phyloP scores from a whole-genome alignment of 1,140 invertebrate species.

The Laupala kohalensis region DNA sequence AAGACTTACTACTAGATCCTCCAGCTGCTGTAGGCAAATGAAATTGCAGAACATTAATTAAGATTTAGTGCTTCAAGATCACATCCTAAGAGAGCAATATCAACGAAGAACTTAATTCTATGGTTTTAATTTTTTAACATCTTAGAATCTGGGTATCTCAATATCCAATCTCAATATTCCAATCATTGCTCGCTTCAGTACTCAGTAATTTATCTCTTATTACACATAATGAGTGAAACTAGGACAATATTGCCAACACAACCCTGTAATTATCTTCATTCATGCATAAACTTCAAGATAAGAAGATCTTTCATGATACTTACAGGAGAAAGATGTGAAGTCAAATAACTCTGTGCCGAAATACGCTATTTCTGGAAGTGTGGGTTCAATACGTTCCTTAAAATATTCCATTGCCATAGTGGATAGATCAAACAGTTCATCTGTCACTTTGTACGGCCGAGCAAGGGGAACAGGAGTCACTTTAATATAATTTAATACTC shows the following conservation, averaged over 20 bases:
- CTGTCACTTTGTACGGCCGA: slow-evolving; percentile 74
- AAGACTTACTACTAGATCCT: slow-evolving; percentile 45
- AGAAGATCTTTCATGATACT: slow-evolving; percentile 26
- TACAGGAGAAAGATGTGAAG: slow-evolving; percentile 45
- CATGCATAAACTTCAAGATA: not conserved
- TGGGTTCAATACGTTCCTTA: slow-evolving; percentile 77
- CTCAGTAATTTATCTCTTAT: too few relatives aligned
- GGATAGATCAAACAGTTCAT: slow-evolving; percentile 81
- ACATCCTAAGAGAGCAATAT: not conserved
- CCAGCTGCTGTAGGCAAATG: slow-evolving; percentile 21
- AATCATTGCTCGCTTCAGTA: too few relatives aligned
- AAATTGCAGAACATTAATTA: not conserved
- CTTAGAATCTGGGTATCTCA: too few relatives aligned
- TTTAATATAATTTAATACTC: slow-evolving; percentile 69
- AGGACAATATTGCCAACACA: too few relatives aligned
- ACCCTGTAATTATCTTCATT: too few relatives aligned
- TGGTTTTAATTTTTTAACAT: not conserved
- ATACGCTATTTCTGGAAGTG: slow-evolving; percentile 72
- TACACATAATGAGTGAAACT: too few relatives aligned
- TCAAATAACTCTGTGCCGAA: slow-evolving; percentile 71
- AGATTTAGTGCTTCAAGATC: not conserved
- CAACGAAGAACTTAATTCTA: not conserved
- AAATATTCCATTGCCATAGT: slow-evolving; percentile 91
- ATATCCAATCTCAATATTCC: too few relatives aligned
- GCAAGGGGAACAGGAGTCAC: slow-evolving; percentile 66